Percentiles rank a stretch among this genome's conserved stretches.
These are phyloP conservation scores for Cantharis lateralis DNA, from an alignment of 2,888 invertebrate genomes.

Conservation along the genomic window DNA sequence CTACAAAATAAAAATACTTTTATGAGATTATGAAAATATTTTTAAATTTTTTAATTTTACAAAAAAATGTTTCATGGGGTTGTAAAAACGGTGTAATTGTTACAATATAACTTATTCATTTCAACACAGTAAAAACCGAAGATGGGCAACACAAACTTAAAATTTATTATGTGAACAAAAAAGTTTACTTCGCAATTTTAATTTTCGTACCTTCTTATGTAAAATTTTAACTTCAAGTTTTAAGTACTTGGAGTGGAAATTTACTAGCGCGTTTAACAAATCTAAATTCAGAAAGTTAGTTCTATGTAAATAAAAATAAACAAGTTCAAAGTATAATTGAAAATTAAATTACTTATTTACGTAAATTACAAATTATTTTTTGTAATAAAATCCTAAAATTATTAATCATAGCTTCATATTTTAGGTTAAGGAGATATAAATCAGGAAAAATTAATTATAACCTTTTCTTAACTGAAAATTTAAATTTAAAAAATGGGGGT, in stretches of 20 bases:
- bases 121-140: background rate
- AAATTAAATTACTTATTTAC: background rate
- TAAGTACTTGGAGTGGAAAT: background rate
- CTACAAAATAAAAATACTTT: background rate
- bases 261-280: background rate
- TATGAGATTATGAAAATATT: background rate
- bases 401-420: background rate
- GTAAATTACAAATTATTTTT: background rate
- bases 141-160: background rate
- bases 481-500: no score
- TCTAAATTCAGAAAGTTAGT: background rate
- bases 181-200: background rate
- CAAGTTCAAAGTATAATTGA: background rate
- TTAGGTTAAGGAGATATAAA: background rate
- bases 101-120: background rate
- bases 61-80: background rate
- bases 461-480: no score
- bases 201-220: background rate
- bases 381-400: background rate
- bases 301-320: background rate
- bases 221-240: background rate
- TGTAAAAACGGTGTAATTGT: background rate
- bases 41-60: background rate
- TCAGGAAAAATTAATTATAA: background rate
- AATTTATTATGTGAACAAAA: background rate